Evolutionary conservation across 2,888 invertebrate genomes (phyloP).

Genomic region (Anarsia innoxiella): DNA sequence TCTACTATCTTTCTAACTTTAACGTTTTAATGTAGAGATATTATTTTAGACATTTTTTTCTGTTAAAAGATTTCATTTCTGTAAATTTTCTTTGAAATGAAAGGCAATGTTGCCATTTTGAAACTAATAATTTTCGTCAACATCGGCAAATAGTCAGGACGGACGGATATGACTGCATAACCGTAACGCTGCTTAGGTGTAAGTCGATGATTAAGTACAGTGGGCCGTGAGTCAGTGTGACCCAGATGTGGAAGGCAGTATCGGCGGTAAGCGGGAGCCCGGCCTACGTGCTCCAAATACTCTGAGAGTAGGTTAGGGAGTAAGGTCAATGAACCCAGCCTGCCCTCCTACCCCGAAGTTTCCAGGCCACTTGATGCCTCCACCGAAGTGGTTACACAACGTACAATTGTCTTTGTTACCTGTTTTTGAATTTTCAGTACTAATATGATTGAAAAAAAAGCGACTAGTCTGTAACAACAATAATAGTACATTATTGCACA

Average conservation of each 20-base stretch:
- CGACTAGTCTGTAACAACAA: background rate
- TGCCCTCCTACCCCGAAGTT: constrained; percentile 44
- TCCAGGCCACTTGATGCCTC: constrained; percentile 41
- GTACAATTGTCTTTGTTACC: constrained; percentile 16
- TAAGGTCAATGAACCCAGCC: constrained; percentile 57
- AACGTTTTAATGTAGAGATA: too few species aligned
- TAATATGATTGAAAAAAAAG: too few species aligned
- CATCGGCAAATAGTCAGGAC: too few species aligned
- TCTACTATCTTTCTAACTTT: too few species aligned
- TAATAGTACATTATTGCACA: too few species aligned
- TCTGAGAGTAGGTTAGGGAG: constrained; percentile 67
- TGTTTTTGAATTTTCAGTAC: too few species aligned
- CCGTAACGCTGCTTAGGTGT: constrained; percentile 32
- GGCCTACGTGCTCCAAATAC: constrained; percentile 67
- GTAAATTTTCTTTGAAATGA: too few species aligned
- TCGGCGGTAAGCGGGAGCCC: constrained; percentile 43
- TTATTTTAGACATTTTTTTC: too few species aligned
- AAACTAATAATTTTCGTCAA: too few species aligned
- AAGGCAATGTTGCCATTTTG: too few species aligned
- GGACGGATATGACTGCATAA: too few species aligned
- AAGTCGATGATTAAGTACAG: constrained; percentile 56
- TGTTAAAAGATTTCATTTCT: too few species aligned
- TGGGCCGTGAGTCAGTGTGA: constrained; percentile 57
- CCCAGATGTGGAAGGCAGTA: constrained; percentile 63
- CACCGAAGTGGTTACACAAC: constrained; percentile 4